Conservation (phyloP, 2,113 vertebrate genomes). For the Dipodomys stephensi region DNA sequence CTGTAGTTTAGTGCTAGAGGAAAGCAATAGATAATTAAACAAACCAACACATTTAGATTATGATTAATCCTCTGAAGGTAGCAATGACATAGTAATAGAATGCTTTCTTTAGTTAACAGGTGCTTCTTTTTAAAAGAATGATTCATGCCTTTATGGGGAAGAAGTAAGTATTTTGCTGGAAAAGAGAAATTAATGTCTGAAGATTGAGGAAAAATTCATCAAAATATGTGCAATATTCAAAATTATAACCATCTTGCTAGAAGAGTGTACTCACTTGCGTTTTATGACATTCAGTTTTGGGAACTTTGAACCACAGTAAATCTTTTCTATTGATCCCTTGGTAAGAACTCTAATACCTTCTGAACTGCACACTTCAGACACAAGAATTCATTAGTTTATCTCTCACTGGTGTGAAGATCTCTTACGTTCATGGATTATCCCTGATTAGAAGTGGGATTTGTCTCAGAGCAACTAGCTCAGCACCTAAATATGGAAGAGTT, state of each 20-base stretch:
- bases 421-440: not conserved
- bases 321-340: not conserved
- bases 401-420: not conserved
- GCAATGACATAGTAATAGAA: not conserved
- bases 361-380: not conserved
- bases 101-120: not conserved
- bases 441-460: not conserved
- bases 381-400: not conserved
- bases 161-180: not conserved
- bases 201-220: not conserved
- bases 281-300: not conserved
- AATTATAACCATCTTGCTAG: not conserved
- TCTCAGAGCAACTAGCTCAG: not conserved
- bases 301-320: not conserved
- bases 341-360: not conserved
- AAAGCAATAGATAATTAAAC: not conserved
- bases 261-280: not conserved
- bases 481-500: not conserved
- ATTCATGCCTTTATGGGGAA: not conserved
- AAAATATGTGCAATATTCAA: not conserved
- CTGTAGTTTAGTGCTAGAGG: not conserved
- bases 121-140: not conserved
- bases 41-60: conserved; percentile 22
- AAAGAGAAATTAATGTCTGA: not conserved
- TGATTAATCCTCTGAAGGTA: conserved; percentile 27